Conservation (phyloP, 2,113 vertebrate genomes). For the Callionymus lyra region DNA sequence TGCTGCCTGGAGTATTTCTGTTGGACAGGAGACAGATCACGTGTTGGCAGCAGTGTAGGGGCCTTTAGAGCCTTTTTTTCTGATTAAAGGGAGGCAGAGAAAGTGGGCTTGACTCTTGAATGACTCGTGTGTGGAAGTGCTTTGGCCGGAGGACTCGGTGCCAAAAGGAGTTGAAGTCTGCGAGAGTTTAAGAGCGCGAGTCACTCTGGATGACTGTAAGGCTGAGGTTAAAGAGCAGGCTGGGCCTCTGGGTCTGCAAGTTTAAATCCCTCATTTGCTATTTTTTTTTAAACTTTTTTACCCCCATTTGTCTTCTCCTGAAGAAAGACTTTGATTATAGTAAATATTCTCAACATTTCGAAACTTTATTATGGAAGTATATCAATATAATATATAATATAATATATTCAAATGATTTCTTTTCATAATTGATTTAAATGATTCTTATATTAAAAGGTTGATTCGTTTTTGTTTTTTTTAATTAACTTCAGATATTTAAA, state of each 20-base stretch:
- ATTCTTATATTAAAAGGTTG: too few relatives aligned
- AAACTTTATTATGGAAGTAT: too few relatives aligned
- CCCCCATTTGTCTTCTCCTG: too few relatives aligned
- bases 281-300: neutral
- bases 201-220: constrained; percentile 15
- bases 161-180: constrained; percentile 25
- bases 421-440: too few relatives aligned
- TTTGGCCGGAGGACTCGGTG: constrained; percentile 25
- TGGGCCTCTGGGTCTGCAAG: constrained; percentile 21
- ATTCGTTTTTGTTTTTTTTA: too few relatives aligned
- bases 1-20: constrained; percentile 15
- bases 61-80: constrained; percentile 16
- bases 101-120: constrained; percentile 29
- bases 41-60: constrained; percentile 5
- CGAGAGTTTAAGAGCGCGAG: neutral
- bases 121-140: constrained; percentile 29
- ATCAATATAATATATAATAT: too few relatives aligned
- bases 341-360: too few relatives aligned
- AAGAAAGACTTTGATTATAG: too few relatives aligned
- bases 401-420: too few relatives aligned
- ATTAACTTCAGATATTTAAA: too few relatives aligned
- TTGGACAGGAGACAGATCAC: constrained; percentile 19
- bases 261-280: constrained; percentile 1
- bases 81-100: constrained; percentile 18
- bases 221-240: constrained; percentile 25